These are phyloP conservation scores for Rhinatrema bivittatum DNA, from an alignment of 2,797 vertebrate genomes.

Conservation along the genomic window DNA sequence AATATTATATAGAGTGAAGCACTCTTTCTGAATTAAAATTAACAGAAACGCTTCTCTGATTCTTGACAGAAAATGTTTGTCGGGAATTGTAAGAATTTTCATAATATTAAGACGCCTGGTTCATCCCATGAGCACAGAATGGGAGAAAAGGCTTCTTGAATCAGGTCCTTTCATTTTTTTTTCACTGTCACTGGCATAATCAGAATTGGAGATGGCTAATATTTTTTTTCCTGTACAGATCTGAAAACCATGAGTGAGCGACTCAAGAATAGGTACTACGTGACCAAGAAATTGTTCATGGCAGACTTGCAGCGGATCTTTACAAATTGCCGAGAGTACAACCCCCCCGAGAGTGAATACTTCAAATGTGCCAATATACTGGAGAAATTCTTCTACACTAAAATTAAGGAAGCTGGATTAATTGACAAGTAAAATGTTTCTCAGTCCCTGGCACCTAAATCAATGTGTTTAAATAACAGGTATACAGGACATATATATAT, in stretches of 20 bases:
- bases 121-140: too few species aligned
- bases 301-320: slow-evolving; percentile 97
- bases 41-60: too few species aligned
- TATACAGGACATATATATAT: slow-evolving; percentile 30
- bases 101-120: too few species aligned
- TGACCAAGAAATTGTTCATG: slow-evolving; percentile 96
- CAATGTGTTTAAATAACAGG: slow-evolving; percentile 41
- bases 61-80: too few species aligned
- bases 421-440: slow-evolving; percentile 79
- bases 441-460: slow-evolving; percentile 27
- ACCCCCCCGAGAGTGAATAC: slow-evolving; percentile 96
- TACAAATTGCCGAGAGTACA: slow-evolving; percentile 97
- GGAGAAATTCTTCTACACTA: slow-evolving; percentile 98
- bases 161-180: too few species aligned
- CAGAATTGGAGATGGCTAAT: slow-evolving; percentile 33
- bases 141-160: too few species aligned
- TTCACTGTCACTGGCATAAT: background rate
- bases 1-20: too few species aligned
- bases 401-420: slow-evolving; percentile 96
- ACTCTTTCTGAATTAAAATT: too few species aligned
- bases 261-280: slow-evolving; percentile 95
- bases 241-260: slow-evolving; percentile 98
- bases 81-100: too few species aligned
- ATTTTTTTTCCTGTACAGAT: slow-evolving; percentile 64
- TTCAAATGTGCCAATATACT: slow-evolving; percentile 97